Conservation (phyloP, 2,113 vertebrate species). For the rat (Rattus norvegicus) region GRCr8 NC_086032.1:54681001-54681500, state of each 20-base stretch:
- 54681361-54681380: background rate
- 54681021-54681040: background rate
- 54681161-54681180: background rate
- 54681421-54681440: constrained; percentile 21
- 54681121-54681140: background rate
- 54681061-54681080: background rate
- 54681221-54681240: background rate
- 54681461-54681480: constrained; percentile 71
- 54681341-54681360: background rate
- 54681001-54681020: background rate
- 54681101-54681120: background rate
- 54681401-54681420: background rate
- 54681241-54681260: background rate
- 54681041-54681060: background rate
- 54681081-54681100: background rate
- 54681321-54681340: background rate
- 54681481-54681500: constrained; percentile 68
- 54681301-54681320: background rate
- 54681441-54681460: constrained; percentile 65
- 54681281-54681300: background rate
- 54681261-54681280: background rate
- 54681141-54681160: background rate
- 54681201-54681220: background rate
- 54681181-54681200: background rate
- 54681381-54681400: constrained; percentile 60